Evolutionary conservation across 2,797 vertebrate species (phyloP).

Genomic region (Paratrypauchen microcephalus): DNA sequence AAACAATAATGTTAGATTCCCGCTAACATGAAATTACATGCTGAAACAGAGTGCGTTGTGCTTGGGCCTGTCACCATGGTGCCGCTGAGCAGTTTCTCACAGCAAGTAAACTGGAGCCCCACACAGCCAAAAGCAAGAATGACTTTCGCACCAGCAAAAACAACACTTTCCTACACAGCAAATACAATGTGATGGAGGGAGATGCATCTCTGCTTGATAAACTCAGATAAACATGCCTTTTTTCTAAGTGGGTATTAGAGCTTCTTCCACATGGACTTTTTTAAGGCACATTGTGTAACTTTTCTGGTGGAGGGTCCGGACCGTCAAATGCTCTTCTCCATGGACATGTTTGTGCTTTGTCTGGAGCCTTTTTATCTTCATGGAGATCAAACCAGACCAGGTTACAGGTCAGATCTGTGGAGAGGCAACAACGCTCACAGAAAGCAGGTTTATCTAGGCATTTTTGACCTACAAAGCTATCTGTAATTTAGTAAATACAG

Average conservation of each 20-base stretch:
- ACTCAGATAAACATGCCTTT: not conserved
- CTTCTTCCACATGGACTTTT: not conserved
- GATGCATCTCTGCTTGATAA: conserved; percentile 7
- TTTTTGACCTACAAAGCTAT: no score
- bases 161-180: conserved; percentile 17
- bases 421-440: no score
- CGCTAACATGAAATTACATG: conserved; percentile 83
- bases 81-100: conserved; percentile 69
- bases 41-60: conserved; percentile 75
- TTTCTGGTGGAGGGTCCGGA: no score
- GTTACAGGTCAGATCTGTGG: no score
- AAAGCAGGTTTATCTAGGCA: no score
- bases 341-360: no score
- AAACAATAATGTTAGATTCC: conserved; percentile 83
- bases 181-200: conserved; percentile 24
- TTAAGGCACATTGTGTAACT: no score
- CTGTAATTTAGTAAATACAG: no score
- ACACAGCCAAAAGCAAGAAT: conserved; percentile 36
- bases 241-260: conserved; percentile 23
- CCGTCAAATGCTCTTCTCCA: no score
- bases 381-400: no score
- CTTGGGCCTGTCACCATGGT: conserved; percentile 76
- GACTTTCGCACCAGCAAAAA: conserved; percentile 34
- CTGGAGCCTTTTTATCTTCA: no score
- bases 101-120: conserved; percentile 54